Evolutionary conservation across 2,797 vertebrate genomes (phyloP).

Genomic region (Hirundo rustica): DNA sequence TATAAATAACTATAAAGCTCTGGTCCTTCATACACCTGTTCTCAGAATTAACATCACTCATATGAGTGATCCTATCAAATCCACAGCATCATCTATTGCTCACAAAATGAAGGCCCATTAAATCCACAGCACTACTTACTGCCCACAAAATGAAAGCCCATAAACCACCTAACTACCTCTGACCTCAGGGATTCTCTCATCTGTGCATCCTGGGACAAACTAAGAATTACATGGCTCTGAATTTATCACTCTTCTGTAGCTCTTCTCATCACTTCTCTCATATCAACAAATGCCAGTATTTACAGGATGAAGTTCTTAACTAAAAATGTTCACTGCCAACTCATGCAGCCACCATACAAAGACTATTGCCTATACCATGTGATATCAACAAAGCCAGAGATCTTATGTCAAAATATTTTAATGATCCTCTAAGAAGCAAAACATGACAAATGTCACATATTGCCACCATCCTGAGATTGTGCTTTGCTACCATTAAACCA

Average conservation of each 20-base stretch:
- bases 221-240: not conserved
- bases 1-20: not conserved
- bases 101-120: not conserved
- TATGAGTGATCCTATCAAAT: not conserved
- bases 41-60: not conserved
- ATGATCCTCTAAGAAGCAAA: not conserved
- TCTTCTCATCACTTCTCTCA: not conserved
- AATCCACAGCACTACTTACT: not conserved
- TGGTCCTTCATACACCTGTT: not conserved
- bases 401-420: constrained; percentile 26
- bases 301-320: not conserved
- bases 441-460: constrained; percentile 15
- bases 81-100: not conserved
- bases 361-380: not conserved
- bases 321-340: not conserved
- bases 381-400: constrained; percentile 2
- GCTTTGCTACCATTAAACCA: constrained; percentile 44
- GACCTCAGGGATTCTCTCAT: not conserved
- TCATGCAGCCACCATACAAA: not conserved
- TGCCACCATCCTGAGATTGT: constrained; percentile 53
- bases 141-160: not conserved
- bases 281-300: not conserved
- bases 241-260: not conserved
- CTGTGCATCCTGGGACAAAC: not conserved
- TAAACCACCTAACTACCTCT: not conserved